Evolutionary conservation across 2,113 vertebrate genomes (phyloP).

Genomic region (Phalacrocorax aristotelis): DNA sequence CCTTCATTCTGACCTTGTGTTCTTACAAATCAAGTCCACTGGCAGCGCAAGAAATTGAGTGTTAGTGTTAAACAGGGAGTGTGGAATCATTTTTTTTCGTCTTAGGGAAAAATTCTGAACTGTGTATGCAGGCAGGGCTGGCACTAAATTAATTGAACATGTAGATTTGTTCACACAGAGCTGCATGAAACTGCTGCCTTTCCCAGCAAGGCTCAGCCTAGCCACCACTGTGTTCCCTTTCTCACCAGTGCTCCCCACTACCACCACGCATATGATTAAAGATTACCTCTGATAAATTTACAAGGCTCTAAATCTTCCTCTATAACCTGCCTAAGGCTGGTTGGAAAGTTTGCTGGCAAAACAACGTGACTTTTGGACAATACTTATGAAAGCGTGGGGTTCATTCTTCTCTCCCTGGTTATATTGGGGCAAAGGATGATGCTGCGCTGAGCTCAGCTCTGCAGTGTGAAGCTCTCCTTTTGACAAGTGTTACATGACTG

Average conservation of each 20-base stretch:
- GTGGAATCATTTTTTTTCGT: not conserved
- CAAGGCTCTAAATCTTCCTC: not conserved
- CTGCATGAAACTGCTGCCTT: not conserved
- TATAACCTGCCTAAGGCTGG: not conserved
- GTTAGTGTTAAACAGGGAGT: not conserved
- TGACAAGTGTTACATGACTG: not conserved
- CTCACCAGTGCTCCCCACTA: not conserved
- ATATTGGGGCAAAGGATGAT: not conserved
- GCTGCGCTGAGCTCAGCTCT: not conserved
- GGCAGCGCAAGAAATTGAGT: not conserved
- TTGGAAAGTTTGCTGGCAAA: not conserved
- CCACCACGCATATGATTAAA: not conserved
- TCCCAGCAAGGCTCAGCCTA: not conserved
- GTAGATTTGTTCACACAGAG: not conserved
- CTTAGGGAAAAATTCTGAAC: not conserved
- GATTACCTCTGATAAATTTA: not conserved
- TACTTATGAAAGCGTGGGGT: not conserved
- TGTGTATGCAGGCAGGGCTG: not conserved
- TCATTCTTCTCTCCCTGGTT: not conserved
- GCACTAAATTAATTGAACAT: not conserved
- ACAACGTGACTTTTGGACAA: rapidly evolving
- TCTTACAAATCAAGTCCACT: not conserved
- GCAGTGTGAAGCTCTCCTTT: not conserved
- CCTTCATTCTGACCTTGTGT: not conserved
- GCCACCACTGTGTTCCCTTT: not conserved